Conservation (phyloP, 2,113 vertebrate genomes). For the Cynocephalus volans region DNA sequence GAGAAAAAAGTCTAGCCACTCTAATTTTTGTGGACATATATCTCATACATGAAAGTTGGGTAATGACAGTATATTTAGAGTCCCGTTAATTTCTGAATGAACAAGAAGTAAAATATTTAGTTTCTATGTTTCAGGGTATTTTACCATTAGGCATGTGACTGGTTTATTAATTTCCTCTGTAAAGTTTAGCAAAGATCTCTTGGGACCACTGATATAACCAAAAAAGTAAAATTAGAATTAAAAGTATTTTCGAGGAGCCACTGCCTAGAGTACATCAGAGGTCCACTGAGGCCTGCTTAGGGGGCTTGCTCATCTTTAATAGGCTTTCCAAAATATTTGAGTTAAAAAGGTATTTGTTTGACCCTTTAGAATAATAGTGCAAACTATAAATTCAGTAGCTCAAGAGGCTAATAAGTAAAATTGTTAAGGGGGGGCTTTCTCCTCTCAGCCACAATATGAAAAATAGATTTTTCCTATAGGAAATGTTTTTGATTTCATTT, state of each 20-base stretch:
- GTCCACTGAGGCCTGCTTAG: not conserved
- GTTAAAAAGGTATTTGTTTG: not conserved
- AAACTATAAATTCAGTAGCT: not conserved
- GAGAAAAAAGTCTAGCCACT: not conserved
- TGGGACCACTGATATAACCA: not conserved
- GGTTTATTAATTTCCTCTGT: not conserved
- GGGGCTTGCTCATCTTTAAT: not conserved
- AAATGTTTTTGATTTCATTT: not conserved
- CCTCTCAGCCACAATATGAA: not conserved
- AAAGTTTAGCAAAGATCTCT: not conserved
- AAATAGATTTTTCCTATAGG: not conserved
- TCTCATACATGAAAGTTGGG: not conserved
- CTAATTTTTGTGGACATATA: not conserved
- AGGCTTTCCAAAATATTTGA: not conserved
- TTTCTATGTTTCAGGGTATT: not conserved
- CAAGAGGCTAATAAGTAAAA: not conserved
- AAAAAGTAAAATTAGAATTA: not conserved
- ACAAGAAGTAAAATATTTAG: not conserved
- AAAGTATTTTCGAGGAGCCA: not conserved
- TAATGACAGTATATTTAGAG: not conserved
- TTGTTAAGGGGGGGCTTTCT: not conserved
- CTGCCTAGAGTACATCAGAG: not conserved
- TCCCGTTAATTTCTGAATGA: not conserved
- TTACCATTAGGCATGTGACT: not conserved
- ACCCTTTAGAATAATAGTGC: not conserved